Evolutionary conservation across 2,113 vertebrate genomes (phyloP), one percentile per base, ranked within the genome.

Genomic region (Gambusia holbrooki): DNA sequence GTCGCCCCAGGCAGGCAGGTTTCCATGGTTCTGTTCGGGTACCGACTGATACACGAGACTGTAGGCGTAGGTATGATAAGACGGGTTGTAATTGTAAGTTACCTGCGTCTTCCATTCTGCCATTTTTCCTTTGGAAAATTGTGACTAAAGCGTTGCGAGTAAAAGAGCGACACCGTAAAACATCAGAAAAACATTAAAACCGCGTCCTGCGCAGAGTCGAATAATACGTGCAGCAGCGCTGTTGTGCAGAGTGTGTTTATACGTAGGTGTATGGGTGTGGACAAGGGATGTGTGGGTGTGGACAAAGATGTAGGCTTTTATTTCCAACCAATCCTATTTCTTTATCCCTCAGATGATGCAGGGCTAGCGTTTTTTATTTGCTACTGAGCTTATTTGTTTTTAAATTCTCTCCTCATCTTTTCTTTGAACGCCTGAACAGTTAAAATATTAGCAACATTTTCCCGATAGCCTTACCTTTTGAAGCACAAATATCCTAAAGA

Each of bases 41-140:
- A 70, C 91, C 6, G 88, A 37, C 40, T 82, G 93, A 62, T 93
- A 94, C 80, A 92, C 7, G 3, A 94, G 62, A 7, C 93, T 84
- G 73, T 93, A 94, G 0, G 92, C 90, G 72, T 93, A 95, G 0
- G 92, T 87, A 10, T 93, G 92, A 72, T 93, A 95, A 0, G 93
- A 80, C 0, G 86, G 79, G 74, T 83, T 92, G 73, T 91, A 94
- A 60, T 92, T 93, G 82, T 92, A 93, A 30, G 29, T 88, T 12
- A 93, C 42, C 3, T 91, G 93, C 1, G 90, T 28, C 73, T 92
- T 95, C 94, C 93, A 95, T 12, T 95, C 93, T 22, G 93, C 90
- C 94, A 95, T 95, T 45, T 37, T 67, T 22, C 10, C 10, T 13
- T 1, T 1, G 2, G 30, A 4, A 35, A 27, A n/a, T 2, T 17